Evolutionary conservation across 2,113 vertebrate genomes (phyloP).

Genomic region (Lota lota): DNA sequence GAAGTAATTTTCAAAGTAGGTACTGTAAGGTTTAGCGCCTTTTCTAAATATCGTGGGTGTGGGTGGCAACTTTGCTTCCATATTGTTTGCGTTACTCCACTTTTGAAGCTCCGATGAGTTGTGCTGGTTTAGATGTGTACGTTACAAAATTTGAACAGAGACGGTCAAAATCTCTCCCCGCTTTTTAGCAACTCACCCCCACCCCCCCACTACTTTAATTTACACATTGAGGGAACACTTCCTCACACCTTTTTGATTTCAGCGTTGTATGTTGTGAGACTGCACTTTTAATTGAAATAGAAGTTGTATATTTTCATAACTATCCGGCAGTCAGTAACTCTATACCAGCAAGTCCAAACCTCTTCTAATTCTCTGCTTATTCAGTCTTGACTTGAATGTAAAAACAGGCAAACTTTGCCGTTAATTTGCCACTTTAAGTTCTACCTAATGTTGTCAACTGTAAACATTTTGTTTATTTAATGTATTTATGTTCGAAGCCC

Average conservation of each 20-base stretch:
- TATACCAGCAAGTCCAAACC: not conserved
- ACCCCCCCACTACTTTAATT: too few species aligned
- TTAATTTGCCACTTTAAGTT: not conserved
- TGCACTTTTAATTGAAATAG: too few species aligned
- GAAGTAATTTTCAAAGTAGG: not conserved
- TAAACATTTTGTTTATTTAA: not conserved
- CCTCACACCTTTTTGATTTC: not conserved
- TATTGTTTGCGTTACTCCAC: not conserved
- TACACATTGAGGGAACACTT: too few species aligned
- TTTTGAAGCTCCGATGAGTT: not conserved
- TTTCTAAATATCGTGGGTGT: not conserved
- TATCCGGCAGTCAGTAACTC: not conserved
- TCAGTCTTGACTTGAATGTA: conserved; percentile 16
- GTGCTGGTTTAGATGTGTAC: too few species aligned
- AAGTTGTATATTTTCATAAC: not conserved
- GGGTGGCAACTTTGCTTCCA: not conserved
- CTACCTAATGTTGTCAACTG: not conserved
- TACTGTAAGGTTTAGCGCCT: not conserved
- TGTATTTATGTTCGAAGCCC: not conserved
- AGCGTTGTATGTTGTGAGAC: not conserved
- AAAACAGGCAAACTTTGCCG: not conserved
- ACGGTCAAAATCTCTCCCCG: too few species aligned
- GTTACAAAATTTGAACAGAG: too few species aligned
- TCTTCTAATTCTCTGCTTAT: not conserved
- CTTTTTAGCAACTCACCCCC: too few species aligned